Conservation (phyloP, 2,888 invertebrate species). For the Cantharis rustica region DNA sequence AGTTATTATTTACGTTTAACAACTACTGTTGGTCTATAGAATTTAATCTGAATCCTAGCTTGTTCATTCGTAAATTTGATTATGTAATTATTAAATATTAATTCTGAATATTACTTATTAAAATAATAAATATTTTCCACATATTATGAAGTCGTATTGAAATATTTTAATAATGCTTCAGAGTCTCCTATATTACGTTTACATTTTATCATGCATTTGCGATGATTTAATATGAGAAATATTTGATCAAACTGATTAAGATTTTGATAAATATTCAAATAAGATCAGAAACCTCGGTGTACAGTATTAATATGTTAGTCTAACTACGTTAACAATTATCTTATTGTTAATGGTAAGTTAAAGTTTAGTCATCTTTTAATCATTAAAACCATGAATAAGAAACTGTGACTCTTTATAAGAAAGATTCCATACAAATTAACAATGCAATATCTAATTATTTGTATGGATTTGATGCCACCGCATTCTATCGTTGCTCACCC, state of each 20-base stretch:
- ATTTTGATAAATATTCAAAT: not conserved
- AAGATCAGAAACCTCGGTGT: not conserved
- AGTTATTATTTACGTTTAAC: too few species aligned
- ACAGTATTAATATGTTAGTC: not conserved
- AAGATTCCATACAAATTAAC: not conserved
- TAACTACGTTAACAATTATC: not conserved
- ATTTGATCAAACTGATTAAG: not conserved
- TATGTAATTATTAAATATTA: too few species aligned
- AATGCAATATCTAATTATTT: not conserved
- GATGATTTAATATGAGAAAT: not conserved
- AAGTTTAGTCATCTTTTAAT: not conserved
- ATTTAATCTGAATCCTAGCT: too few species aligned
- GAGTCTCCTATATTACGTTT: too few species aligned
- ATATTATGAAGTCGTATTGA: too few species aligned
- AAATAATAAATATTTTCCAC: too few species aligned
- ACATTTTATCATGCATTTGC: too few species aligned
- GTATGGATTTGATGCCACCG: not conserved
- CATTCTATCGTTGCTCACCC: not conserved
- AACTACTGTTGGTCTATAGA: too few species aligned
- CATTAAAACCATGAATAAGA: not conserved
- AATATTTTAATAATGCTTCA: too few species aligned
- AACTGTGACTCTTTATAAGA: not conserved
- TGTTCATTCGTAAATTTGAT: too few species aligned
- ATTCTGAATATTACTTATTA: too few species aligned
- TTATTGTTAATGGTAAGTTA: not conserved